A percentile compares a stretch with the other conserved stretches of the same genome.
These are phyloP conservation scores for Paralichthys olivaceus DNA, from an alignment of 2,113 vertebrate species.

Conservation along the genomic window DNA sequence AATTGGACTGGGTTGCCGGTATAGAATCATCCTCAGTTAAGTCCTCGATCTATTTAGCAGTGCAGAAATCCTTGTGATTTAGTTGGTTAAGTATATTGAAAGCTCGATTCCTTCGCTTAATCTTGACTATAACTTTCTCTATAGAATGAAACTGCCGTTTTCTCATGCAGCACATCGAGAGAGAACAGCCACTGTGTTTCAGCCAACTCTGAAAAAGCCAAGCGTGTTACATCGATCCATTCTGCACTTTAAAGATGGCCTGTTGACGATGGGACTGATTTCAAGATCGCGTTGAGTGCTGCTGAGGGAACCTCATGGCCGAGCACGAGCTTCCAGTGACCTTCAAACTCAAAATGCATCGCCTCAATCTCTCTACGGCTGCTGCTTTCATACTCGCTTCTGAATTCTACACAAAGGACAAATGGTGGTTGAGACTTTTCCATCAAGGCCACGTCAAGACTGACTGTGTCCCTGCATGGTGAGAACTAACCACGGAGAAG, in stretches of 20 bases:
- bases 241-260: not conserved
- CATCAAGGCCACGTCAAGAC: not conserved
- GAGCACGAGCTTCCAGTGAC: not conserved
- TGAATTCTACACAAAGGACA: not conserved
- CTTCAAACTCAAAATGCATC: slow-evolving; percentile 16
- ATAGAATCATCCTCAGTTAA: not conserved
- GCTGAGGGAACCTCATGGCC: not conserved
- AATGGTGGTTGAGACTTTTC: not conserved
- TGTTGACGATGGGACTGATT: not conserved
- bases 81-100: not conserved
- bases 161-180: too few relatives aligned
- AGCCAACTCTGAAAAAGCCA: too few relatives aligned
- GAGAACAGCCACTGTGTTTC: too few relatives aligned
- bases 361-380: not conserved
- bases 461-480: not conserved
- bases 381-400: not conserved
- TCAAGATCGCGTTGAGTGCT: not conserved
- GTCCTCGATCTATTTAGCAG: not conserved
- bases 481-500: not conserved
- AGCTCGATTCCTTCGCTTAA: not conserved
- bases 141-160: too few relatives aligned
- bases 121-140: not conserved
- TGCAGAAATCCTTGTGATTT: not conserved
- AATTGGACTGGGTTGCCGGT: slow-evolving; percentile 4
- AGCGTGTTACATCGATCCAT: not conserved